Evolutionary conservation across 2,113 vertebrate genomes (phyloP).

Genomic region (Ceratotherium simum): DNA sequence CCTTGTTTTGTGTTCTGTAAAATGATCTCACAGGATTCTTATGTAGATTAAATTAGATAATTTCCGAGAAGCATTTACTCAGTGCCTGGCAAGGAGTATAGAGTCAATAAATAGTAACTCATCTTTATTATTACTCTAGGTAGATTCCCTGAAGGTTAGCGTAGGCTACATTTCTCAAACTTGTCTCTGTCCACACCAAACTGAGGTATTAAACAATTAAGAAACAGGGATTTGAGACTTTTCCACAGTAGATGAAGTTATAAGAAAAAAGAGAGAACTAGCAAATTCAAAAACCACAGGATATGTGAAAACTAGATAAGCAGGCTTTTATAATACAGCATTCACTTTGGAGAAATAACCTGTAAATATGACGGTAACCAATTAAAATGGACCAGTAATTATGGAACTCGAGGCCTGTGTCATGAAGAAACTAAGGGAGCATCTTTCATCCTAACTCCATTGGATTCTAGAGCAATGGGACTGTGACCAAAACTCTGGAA

Average conservation of each 20-base stretch:
- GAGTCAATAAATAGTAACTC: background rate
- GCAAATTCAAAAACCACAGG: background rate
- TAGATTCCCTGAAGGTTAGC: background rate
- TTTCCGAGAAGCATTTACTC: background rate
- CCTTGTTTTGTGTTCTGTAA: conserved; percentile 38
- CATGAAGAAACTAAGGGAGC: background rate
- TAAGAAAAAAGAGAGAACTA: background rate
- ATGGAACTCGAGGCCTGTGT: background rate
- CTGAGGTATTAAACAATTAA: background rate
- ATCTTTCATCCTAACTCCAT: background rate
- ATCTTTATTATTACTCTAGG: background rate
- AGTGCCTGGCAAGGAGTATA: background rate
- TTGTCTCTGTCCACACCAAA: background rate
- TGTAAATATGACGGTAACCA: background rate
- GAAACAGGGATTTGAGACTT: background rate
- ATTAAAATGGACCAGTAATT: background rate
- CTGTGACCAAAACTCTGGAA: background rate
- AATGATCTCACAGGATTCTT: conserved; percentile 9
- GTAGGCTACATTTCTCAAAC: background rate
- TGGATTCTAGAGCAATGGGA: background rate
- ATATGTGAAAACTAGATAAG: background rate
- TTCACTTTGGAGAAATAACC: conserved; percentile 11
- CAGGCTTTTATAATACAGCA: background rate
- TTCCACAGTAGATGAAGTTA: background rate
- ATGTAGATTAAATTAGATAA: background rate